Base-by-base conservation (phyloP, 2,113 vertebrate species). In the Periophthalmodon schlosseri region DNA sequence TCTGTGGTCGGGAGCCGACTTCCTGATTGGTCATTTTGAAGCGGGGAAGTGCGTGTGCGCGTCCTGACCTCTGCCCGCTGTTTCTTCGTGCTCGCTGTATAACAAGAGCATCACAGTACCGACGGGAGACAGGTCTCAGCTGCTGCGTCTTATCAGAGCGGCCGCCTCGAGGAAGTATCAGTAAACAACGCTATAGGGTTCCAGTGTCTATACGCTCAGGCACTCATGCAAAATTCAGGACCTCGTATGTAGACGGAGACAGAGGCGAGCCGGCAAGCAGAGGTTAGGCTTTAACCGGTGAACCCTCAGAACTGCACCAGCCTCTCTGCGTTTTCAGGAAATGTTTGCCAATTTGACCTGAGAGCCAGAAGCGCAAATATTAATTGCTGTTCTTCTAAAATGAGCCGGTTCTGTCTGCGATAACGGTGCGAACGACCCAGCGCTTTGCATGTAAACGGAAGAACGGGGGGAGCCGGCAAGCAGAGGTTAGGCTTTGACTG, bases 361-460 rank as follows among this genome's bases (percentile, higher is more conserved):
- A 77, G 84, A 76, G 68, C 39, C 24, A 9, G 44, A 84, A 88
- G 83, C 75, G 75, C 69, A 87, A 86, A 85, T 84, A 83, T 88
- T 86, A 90, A 89, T 90, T 89, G 85, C 80, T 70, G 68, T 85
- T 75, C 76, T 81, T 79, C 74, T 8, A 73, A 95, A 95, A 94
- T 94, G 13, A 70, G 69, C 93, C 94, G 61, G 82, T 78, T 79
- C 83, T 88, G 80, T 78, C 83, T 83, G 95, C 93, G 96, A 95
- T 95, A 96, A 96, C 96, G 96, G 95, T 93, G 94, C 95, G 96
- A 95, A 96, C 95, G 94, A n/a, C 93, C 96, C 96, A 90, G 85
- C 80, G 70, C 81, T 81, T 82, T 85, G 75, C 78, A 80, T 83
- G 84, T 79, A 77, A 82, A 84, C 80, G 12, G 85, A 89, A n/a